Base-by-base conservation (phyloP, 2,113 vertebrate genomes). In the Cyanistes caeruleus region DNA sequence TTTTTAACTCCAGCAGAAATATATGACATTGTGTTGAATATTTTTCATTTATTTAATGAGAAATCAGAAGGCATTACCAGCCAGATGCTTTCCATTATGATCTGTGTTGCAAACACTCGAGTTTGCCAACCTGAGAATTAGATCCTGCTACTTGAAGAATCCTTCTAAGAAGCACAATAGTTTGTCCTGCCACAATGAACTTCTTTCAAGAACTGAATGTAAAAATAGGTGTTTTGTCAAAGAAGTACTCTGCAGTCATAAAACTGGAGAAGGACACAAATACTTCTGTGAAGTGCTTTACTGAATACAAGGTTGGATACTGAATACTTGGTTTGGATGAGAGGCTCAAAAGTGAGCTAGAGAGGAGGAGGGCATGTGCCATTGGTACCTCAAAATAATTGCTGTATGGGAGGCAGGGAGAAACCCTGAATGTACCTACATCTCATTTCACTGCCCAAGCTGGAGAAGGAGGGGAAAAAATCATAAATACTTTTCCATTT, bases 31-130 rank as follows among this genome's bases (percentile, higher is more conserved):
- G 14, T 68, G 52, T 43, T 84, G 83, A 84, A 92, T 77, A 81
- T 74, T 90, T 95, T 93, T 85, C 80, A 65, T 70, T 81, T 87
- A 64, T 78, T 86, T 86, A 53, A 68, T 84, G 65, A 94, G 56
- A 84, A 93, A 84, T 82, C 60, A 86, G 51, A 92, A 77, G 69
- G 49, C 6, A 1, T 60, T 72, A 16, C 35, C 77, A 92, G 37
- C 35, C 72, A 72, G 52, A 21, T 81, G 41, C 56, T 96, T 93
- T 70, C 49, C 10, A 0, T 80, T 94, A 73, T 28, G 43, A 56
- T 72, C 86, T 70, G 20, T 88, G 56, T 30, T 7, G 2, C 37
- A 95, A 85, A 55, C 48, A 53, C 49, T 84, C 62, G 41, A 86
- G 84, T 64, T 44, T 88, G 30, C n/a, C 64, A 68, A 37, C 43